Evolutionary conservation across 2,888 invertebrate genomes (phyloP).

Genomic region (Dryomyza anilis): DNA sequence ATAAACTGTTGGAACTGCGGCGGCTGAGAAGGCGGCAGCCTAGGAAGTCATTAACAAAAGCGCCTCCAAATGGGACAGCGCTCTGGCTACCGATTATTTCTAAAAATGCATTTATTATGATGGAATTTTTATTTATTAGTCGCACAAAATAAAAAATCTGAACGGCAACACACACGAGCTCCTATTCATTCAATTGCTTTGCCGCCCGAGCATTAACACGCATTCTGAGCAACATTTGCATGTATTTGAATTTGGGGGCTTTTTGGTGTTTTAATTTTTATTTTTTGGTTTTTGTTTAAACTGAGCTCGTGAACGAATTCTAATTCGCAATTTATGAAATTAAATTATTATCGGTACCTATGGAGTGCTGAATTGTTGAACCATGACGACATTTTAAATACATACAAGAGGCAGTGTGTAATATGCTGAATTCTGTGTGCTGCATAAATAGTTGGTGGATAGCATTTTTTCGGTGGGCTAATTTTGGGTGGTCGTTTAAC

Average conservation of each 20-base stretch:
- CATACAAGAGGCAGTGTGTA: background rate
- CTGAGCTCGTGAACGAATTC: conserved; percentile 6
- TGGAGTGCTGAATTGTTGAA: background rate
- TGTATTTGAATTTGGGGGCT: background rate
- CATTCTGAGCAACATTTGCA: background rate
- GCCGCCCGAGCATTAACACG: conserved; percentile 8
- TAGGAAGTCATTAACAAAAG: background rate
- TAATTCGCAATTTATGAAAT: conserved; percentile 3
- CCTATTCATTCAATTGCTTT: conserved; percentile 9
- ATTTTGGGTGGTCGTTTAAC: too few relatives aligned
- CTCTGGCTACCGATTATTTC: background rate
- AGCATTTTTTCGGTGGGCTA: background rate
- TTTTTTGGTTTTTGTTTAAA: background rate
- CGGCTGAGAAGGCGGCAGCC: background rate
- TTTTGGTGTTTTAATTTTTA: too few relatives aligned
- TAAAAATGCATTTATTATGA: background rate
- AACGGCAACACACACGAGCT: background rate
- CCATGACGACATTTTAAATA: conserved; percentile 7
- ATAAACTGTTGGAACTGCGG: background rate
- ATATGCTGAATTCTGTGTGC: background rate
- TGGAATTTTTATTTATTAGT: conserved; percentile 5
- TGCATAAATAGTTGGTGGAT: background rate
- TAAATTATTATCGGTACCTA: conserved; percentile 12
- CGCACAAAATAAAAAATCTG: background rate
- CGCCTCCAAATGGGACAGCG: background rate